Base-by-base conservation (phyloP, 2,888 invertebrate genomes). In the Drosophila pegasa region DNA sequence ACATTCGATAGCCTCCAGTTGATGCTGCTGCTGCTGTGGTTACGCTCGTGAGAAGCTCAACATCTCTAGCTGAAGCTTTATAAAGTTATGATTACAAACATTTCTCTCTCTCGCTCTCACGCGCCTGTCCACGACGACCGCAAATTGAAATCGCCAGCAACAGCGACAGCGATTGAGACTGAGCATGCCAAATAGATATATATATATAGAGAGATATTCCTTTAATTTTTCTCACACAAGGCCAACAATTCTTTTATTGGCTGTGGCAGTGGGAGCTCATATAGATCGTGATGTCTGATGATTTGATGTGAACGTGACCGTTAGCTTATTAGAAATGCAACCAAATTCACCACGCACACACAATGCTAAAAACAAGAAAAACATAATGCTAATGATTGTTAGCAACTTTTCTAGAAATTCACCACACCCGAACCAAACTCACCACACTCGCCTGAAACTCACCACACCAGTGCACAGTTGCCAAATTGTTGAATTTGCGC, bases 31-130 rank as follows among this genome's bases (percentile, higher is more conserved):
- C 43, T 61, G 56, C 68, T 82, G 77, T 14, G 81, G 84, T 81
- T 81, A 74, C 74, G 79, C 81, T 81, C 83, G 80, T 80, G 83
- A 80, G 81, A 78, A 81, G 67, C 62, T 47, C 25, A 31, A 18
- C n/a, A n/a, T 14, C 52, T 37, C 52, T 35, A 12, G 16, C 54
- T 78, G 63, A 68, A 61, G 63, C 50, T 54, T 65, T 75, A 72
- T 69, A 72, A 61, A 83, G 72, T 83, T 79, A 81, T 81, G 79
- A 73, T 79, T 79, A 72, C 64, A 62, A 65, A 64, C 70, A 81
- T 77, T 76, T 79, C 76, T 60, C 52, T 63, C 57, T 16, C 27
- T 27, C 16, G 8, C 4, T 22, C n/a, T 20, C 38, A 14, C 5
- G 12, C 29, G 0, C 4, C 48, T 31, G 20, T 20, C 31, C 20